phyloP scores from a whole-genome alignment of 2,888 invertebrate species.

The Andrena bucephala region DNA sequence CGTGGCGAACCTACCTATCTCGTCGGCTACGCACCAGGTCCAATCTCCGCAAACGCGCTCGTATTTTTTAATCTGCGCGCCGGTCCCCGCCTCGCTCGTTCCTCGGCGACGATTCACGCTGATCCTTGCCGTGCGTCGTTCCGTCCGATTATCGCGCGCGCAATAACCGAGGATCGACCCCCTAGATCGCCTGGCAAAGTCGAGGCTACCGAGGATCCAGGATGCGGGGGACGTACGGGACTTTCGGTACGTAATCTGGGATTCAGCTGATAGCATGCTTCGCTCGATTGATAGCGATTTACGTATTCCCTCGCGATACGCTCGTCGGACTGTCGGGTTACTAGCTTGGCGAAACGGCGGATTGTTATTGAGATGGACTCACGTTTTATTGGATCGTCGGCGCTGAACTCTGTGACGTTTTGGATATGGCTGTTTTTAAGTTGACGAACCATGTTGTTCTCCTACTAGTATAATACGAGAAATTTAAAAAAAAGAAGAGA shows the following conservation, averaged over 20 bases:
- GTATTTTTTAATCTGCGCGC: slow-evolving; percentile 1
- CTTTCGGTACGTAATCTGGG: slow-evolving; percentile 51
- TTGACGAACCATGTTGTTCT: no score
- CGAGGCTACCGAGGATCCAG: background rate
- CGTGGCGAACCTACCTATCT: background rate
- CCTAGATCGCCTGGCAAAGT: background rate
- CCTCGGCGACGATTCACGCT: slow-evolving; percentile 13
- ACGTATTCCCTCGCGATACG: background rate
- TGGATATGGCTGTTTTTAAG: no score
- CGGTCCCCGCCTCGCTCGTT: background rate
- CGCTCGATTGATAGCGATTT: background rate
- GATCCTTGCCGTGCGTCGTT: slow-evolving; percentile 15
- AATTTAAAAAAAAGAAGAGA: background rate
- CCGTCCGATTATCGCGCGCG: background rate
- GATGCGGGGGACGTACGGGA: slow-evolving; percentile 51
- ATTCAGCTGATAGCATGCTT: background rate
- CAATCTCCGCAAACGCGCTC: background rate
- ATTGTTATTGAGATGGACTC: no score
- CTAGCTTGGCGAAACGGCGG: no score
- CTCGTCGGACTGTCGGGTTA: background rate
- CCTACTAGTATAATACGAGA: no score
- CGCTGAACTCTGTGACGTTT: no score
- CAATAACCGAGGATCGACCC: background rate
- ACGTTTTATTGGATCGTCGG: no score
- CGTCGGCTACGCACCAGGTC: background rate